phyloP scores from a whole-genome alignment of 2,113 vertebrate species.

The Eulemur rufifrons region DNA sequence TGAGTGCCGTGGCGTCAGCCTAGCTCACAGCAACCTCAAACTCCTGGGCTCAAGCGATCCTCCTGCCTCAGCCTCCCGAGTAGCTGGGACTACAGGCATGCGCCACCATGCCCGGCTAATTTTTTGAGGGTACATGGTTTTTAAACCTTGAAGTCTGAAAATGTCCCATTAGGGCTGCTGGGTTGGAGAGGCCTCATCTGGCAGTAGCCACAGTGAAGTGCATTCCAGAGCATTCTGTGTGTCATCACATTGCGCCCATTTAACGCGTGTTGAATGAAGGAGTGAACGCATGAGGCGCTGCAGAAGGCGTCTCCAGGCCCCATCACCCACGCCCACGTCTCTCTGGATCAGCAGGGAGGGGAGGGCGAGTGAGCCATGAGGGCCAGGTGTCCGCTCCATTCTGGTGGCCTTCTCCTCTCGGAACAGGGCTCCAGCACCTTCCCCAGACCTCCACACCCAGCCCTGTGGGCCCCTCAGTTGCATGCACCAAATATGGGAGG shows the following conservation, averaged over 20 bases:
- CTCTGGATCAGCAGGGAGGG: no score
- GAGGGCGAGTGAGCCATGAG: background rate
- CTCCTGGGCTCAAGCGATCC: no score
- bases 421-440: background rate
- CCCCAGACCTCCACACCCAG: background rate
- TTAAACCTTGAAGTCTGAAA: background rate
- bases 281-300: background rate
- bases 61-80: no score
- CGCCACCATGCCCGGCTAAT: no score
- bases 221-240: background rate
- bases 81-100: no score
- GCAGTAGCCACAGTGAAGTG: no score
- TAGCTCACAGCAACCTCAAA: no score
- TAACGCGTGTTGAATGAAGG: background rate
- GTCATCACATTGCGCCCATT: fast-evolving
- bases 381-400: background rate
- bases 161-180: background rate
- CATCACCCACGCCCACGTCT: fast-evolving
- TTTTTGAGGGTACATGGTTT: background rate
- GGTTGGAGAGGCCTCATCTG: background rate
- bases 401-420: background rate
- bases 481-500: background rate
- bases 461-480: background rate
- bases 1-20: no score
- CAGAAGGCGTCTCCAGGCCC: background rate